Conservation (phyloP, 2,113 vertebrate species). For the Eulemur rufifrons region DNA sequence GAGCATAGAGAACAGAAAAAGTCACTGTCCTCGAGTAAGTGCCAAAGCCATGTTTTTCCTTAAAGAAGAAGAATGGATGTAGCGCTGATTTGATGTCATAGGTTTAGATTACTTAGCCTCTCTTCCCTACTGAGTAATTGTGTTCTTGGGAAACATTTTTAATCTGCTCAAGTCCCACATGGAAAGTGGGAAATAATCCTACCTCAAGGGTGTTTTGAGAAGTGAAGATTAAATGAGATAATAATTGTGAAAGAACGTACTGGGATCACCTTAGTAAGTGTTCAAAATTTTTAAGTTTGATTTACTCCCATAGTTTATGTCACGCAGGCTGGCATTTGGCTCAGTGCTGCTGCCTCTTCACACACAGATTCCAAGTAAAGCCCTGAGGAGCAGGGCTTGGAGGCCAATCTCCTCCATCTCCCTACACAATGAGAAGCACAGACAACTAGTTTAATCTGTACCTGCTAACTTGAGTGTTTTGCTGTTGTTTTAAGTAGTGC, state of each 20-base stretch:
- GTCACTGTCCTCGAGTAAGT: neutral
- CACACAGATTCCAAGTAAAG: neutral
- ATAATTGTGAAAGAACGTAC: conserved; percentile 43
- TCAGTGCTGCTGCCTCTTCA: neutral
- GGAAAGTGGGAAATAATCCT: conserved; percentile 57
- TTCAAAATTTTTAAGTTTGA: conserved; percentile 37
- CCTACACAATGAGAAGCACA: neutral
- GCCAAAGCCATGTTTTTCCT: neutral
- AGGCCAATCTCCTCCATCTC: neutral
- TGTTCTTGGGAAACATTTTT: conserved; percentile 45
- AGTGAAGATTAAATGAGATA: conserved; percentile 64
- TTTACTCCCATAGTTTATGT: neutral
- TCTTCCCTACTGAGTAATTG: neutral
- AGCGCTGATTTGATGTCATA: neutral
- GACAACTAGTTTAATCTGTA: neutral
- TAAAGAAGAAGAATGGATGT: neutral
- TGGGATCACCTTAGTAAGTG: conserved; percentile 26
- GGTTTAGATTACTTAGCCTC: neutral
- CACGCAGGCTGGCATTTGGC: neutral
- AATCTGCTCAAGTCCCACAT: conserved; percentile 42
- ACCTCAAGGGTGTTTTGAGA: conserved; percentile 53
- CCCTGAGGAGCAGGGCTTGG: neutral
- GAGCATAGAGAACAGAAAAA: neutral
- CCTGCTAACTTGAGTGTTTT: neutral
- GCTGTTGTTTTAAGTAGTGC: neutral